Evolutionary conservation across 2,888 invertebrate species (phyloP), one percentile per base, ranked within the genome.

Genomic region (Heliconius charithonia): DNA sequence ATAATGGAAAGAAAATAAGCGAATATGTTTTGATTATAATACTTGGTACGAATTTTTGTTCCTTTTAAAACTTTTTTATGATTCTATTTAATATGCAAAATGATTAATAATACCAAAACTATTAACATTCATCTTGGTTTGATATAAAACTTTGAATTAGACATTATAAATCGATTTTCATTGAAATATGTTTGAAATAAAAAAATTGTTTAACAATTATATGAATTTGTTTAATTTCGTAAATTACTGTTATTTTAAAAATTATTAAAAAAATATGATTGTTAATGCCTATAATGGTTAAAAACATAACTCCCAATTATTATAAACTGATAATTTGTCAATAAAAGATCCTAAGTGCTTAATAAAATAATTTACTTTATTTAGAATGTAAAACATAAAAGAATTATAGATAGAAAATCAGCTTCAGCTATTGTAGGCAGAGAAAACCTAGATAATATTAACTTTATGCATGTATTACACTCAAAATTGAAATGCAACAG

Each of bases 11-110:
- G 62, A 63, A 74, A 63, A 65, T 74, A 63, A 27, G 13, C 12
- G 65, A 63, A 22, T 45, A 74, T 41, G 25, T 74, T 63, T 74
- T 41, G 22, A 74, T 74, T 65, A 63, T 37, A 27, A 29, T 45
- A 63, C 62, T 74, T 19, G 74, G 74, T 74, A 74, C 22, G 74
- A 41, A 1, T 29, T 25, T 62, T 63, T 63, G 1, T 22, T 74
- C 27, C 16, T 22, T 45, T 63, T 63, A 29, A 29, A 74, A 27
- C 3, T 74, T 41, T 41, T 65, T 65, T 45, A 13, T 7, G 27
- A 22, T 63, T 63, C 6, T 2, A 56, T 41, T 73, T 19, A 16
- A 63, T 63, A 63, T 27, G 0, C 25, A 29, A 25, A 27, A 63
- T 13, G 27, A 12, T 62, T 1, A 62, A 62, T 25, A 25, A 25